A percentile compares a stretch with the other conserved stretches of the same genome.
These are phyloP conservation scores for Caenorhabditis japonica DNA, from an alignment of 2,888 invertebrate genomes.

Conservation along the genomic window DNA sequence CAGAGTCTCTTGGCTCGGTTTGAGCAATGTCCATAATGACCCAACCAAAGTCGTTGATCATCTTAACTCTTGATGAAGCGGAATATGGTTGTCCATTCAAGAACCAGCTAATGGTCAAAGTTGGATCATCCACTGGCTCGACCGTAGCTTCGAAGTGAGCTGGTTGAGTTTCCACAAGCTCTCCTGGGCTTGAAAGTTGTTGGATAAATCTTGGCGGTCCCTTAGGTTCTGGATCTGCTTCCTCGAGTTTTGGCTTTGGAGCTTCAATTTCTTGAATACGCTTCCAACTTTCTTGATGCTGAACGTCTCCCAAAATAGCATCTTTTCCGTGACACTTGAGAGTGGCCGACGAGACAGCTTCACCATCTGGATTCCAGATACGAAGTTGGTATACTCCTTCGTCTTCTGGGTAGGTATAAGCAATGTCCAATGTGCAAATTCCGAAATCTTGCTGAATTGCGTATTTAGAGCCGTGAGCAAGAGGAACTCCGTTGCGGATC, in stretches of 20 bases:
- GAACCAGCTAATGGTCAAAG: slow-evolving; percentile 81
- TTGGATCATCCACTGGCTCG: slow-evolving; percentile 89
- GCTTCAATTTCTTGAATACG: slow-evolving; percentile 82
- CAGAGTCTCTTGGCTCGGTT: slow-evolving; percentile 85
- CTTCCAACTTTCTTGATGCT: slow-evolving; percentile 90
- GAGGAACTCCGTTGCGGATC: slow-evolving; percentile 76
- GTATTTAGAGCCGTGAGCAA: slow-evolving; percentile 76
- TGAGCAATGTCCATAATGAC: slow-evolving; percentile 88
- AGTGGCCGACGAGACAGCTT: slow-evolving; percentile 94
- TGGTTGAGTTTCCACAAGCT: slow-evolving; percentile 84
- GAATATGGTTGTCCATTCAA: slow-evolving; percentile 91
- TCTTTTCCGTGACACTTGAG: slow-evolving; percentile 79
- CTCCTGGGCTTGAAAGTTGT: slow-evolving; percentile 59
- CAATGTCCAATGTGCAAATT: slow-evolving; percentile 90
- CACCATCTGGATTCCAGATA: slow-evolving; percentile 90
- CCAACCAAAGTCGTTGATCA: slow-evolving; percentile 92
- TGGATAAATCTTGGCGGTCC: slow-evolving; percentile 60
- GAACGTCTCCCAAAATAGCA: slow-evolving; percentile 64
- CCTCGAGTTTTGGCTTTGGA: slow-evolving; percentile 62
- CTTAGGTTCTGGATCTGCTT: slow-evolving; percentile 67
- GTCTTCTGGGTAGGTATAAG: slow-evolving; percentile 87
- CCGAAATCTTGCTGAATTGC: slow-evolving; percentile 96
- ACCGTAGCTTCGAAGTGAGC: slow-evolving; percentile 93
- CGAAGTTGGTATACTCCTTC: slow-evolving; percentile 96
- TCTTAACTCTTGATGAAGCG: slow-evolving; percentile 88